Conservation (phyloP, 2,888 invertebrate genomes). For the Minunthozetes semirufus region DNA sequence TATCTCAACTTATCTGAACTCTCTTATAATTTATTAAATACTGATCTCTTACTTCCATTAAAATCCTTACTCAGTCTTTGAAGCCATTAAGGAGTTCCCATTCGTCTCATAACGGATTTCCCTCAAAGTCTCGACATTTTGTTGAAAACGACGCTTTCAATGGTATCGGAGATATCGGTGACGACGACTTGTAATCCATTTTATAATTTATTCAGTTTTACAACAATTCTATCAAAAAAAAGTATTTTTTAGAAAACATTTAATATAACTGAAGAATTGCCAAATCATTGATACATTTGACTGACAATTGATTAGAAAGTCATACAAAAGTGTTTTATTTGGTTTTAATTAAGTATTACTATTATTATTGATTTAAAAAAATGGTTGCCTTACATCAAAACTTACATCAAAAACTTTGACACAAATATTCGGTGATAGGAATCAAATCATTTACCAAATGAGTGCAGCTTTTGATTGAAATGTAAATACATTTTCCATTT, state of each 20-base stretch:
- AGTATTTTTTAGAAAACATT: not conserved
- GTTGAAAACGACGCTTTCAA: constrained; percentile 84
- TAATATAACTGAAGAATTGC: not conserved
- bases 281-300: too few species aligned
- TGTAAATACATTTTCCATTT: not conserved
- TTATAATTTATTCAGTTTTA: not conserved
- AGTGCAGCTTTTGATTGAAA: not conserved
- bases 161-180: constrained; percentile 91
- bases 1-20: too few species aligned
- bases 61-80: too few species aligned
- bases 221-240: not conserved
- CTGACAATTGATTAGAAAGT: not conserved
- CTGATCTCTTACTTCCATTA: too few species aligned
- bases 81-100: not conserved
- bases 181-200: constrained; percentile 63
- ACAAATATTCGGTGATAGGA: constrained; percentile 17
- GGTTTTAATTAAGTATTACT: not conserved
- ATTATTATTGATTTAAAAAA: not conserved
- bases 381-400: constrained; percentile 2
- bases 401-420: not conserved
- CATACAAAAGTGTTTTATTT: not conserved
- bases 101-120: constrained; percentile 30
- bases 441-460: not conserved
- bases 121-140: constrained; percentile 48
- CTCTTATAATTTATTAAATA: too few species aligned